phyloP scores from a whole-genome alignment of 2,797 vertebrate genomes.

The Cossypha caffra region DNA sequence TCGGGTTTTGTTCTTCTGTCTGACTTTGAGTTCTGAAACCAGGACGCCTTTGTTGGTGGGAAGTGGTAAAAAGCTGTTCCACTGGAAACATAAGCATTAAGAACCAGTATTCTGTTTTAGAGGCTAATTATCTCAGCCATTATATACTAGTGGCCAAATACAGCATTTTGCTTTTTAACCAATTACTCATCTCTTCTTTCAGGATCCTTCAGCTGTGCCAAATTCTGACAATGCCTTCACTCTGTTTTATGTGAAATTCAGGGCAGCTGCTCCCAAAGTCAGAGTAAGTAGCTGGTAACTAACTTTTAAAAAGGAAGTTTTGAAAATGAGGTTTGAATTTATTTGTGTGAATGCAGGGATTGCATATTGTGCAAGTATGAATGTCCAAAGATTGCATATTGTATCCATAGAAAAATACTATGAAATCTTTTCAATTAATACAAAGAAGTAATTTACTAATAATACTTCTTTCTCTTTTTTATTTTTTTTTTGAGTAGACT shows the following conservation, averaged over 20 bases:
- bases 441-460: not conserved
- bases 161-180: not conserved
- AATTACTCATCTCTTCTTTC: constrained; percentile 26
- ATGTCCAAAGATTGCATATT: not conserved
- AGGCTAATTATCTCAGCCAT: not conserved
- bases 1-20: not conserved
- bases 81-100: not conserved
- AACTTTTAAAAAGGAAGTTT: not conserved
- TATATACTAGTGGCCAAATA: not conserved
- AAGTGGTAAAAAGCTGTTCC: not conserved
- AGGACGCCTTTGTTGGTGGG: not conserved
- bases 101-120: not conserved
- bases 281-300: constrained; percentile 82
- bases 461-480: not conserved
- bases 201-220: constrained; percentile 90
- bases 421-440: not conserved
- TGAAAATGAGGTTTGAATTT: not conserved
- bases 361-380: not conserved
- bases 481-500: constrained; percentile 77
- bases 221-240: constrained; percentile 97
- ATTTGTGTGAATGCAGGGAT: not conserved
- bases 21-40: not conserved
- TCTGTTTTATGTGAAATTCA: constrained; percentile 95
- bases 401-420: not conserved
- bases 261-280: constrained; percentile 96